A percentile compares a stretch with the other conserved stretches of the same genome.
Conservation (phyloP, 2,888 invertebrate species). For the Noctua janthina region DNA sequence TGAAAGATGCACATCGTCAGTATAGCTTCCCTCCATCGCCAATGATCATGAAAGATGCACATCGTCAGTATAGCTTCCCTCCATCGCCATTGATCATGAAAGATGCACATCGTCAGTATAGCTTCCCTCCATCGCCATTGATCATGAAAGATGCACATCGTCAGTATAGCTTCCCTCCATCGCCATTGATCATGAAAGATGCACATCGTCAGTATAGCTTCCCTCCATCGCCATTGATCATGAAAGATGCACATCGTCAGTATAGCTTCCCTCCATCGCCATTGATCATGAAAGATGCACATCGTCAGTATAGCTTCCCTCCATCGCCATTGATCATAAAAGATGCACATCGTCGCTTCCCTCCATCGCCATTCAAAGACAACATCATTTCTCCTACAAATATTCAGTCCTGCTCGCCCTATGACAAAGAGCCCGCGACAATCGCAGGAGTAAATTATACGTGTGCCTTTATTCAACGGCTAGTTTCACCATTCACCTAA, state of each 20-base stretch:
- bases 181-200: too few relatives aligned
- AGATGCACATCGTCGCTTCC: neutral
- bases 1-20: too few relatives aligned
- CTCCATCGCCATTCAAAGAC: conserved; percentile 10
- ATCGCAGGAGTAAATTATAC: conserved; percentile 81
- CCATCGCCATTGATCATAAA: too few relatives aligned
- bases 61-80: neutral
- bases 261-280: too few relatives aligned
- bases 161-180: too few relatives aligned
- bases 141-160: too few relatives aligned
- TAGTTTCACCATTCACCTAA: conserved; percentile 80
- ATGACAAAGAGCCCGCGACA: conserved; percentile 74
- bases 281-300: too few relatives aligned
- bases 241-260: neutral
- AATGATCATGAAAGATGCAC: neutral
- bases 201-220: neutral
- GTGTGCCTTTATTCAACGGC: conserved; percentile 78
- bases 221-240: neutral
- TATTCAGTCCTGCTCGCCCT: conserved; percentile 64
- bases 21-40: too few relatives aligned
- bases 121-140: too few relatives aligned
- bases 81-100: too few relatives aligned
- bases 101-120: too few relatives aligned
- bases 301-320: too few relatives aligned
- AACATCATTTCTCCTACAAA: conserved; percentile 15